phyloP scores from a whole-genome alignment of 2,888 invertebrate species.

The Ctena decussata region DNA sequence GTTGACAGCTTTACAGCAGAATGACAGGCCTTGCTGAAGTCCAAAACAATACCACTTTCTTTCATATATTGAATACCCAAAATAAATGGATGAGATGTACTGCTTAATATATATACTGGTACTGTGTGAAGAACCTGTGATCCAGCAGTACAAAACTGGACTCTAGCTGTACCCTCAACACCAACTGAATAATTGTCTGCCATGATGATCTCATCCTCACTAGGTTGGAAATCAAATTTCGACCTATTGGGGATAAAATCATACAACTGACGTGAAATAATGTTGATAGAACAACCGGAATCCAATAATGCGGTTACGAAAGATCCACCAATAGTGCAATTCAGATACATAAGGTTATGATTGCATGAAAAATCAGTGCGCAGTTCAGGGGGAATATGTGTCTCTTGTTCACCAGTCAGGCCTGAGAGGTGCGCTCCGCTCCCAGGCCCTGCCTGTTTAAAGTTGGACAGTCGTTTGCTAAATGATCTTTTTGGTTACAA shows the following conservation, averaged over 20 bases:
- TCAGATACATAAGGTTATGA: slow-evolving; percentile 25
- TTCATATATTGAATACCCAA: slow-evolving; percentile 22
- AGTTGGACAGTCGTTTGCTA: background rate
- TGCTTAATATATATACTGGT: slow-evolving; percentile 1
- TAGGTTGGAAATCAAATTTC: background rate
- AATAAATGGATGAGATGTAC: slow-evolving; percentile 22
- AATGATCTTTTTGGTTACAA: background rate
- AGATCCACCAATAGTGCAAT: background rate
- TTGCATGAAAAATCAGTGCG: background rate
- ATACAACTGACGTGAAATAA: slow-evolving; percentile 13
- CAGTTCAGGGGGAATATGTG: background rate
- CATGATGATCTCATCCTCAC: background rate
- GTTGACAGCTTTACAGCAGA: background rate
- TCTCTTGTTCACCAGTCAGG: slow-evolving; percentile 6
- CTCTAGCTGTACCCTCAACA: slow-evolving; percentile 25
- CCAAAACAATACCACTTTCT: slow-evolving; percentile 20
- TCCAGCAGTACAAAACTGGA: background rate
- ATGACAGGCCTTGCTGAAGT: slow-evolving; percentile 14
- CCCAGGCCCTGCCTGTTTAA: slow-evolving; percentile 42
- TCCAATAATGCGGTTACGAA: slow-evolving; percentile 16
- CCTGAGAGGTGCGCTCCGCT: slow-evolving; percentile 33
- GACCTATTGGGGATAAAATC: background rate
- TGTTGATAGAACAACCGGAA: slow-evolving; percentile 25
- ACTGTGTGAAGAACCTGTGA: background rate
- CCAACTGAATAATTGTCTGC: slow-evolving; percentile 10